These are phyloP conservation scores for Thymelicus acteon DNA, from an alignment of 2,888 invertebrate species.

Conservation along the genomic window DNA sequence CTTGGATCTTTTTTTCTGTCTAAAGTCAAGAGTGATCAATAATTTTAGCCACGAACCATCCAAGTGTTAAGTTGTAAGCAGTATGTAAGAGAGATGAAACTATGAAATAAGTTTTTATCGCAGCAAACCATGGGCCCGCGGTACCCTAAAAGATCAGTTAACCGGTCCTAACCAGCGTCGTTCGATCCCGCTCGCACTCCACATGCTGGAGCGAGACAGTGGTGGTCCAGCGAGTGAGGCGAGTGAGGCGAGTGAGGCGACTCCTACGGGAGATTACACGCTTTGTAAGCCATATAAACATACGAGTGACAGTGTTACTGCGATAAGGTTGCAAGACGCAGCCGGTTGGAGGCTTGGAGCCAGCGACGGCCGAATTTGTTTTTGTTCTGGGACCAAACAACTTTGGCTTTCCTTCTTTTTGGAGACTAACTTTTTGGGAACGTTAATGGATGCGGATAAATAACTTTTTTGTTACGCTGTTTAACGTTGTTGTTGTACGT, in stretches of 20 bases:
- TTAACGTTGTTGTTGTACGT: no score
- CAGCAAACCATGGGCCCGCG: slow-evolving; percentile 9
- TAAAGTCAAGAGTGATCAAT: no score
- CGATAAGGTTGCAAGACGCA: slow-evolving; percentile 31
- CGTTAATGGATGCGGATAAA: slow-evolving; percentile 20
- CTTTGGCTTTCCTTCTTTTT: slow-evolving; percentile 28
- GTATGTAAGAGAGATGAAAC: no score
- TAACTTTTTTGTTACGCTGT: slow-evolving; percentile 1
- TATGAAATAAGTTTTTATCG: background rate
- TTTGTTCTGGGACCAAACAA: slow-evolving; percentile 26
- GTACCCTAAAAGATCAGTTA: slow-evolving; percentile 34
- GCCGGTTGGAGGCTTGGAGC: slow-evolving; percentile 16
- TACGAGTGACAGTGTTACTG: slow-evolving; percentile 30
- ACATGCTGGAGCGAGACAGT: slow-evolving; percentile 10
- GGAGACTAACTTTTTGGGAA: slow-evolving; percentile 11
- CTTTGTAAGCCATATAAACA: slow-evolving; percentile 32
- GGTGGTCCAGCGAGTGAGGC: slow-evolving; percentile 15
- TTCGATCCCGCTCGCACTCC: slow-evolving; percentile 5
- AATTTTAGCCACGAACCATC: no score
- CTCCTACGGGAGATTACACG: slow-evolving; percentile 32
- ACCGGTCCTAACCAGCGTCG: slow-evolving; percentile 31
- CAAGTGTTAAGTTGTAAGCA: no score
- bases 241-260: background rate
- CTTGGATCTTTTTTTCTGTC: no score
- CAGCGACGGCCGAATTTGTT: slow-evolving; percentile 26